Evolutionary conservation across 2,797 vertebrate genomes (phyloP).

Genomic region (Lophius americanus): DNA sequence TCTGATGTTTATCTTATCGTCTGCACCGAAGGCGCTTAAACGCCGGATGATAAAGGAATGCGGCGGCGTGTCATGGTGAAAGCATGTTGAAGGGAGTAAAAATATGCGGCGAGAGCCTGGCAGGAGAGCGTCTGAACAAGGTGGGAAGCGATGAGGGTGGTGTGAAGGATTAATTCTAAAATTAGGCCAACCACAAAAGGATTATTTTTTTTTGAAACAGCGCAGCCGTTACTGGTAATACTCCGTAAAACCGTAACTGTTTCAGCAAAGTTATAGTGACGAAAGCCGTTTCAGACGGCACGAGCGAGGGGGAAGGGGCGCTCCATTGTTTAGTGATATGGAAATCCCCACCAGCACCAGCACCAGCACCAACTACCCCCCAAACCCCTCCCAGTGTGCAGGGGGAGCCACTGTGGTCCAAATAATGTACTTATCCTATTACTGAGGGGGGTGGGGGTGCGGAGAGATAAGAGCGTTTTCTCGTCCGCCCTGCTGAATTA

Average conservation of each 20-base stretch:
- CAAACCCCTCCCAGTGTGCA: conserved; percentile 61
- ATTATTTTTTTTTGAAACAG: conserved; percentile 20
- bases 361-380: background rate
- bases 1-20: conserved; percentile 85
- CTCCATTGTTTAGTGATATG: conserved; percentile 78
- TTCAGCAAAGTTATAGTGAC: conserved; percentile 5
- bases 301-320: conserved; percentile 69
- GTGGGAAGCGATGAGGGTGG: conserved; percentile 74
- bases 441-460: conserved; percentile 70
- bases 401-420: conserved; percentile 81
- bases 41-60: conserved; percentile 72
- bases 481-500: conserved; percentile 76
- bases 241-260: conserved; percentile 23
- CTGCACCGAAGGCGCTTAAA: conserved; percentile 71
- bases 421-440: conserved; percentile 86
- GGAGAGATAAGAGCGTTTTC: conserved; percentile 80
- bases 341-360: conserved; percentile 44
- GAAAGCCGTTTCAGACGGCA: conserved; percentile 69
- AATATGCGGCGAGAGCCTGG: conserved; percentile 62
- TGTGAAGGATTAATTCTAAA: conserved; percentile 66
- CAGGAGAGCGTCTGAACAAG: conserved; percentile 70
- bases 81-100: conserved; percentile 63
- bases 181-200: conserved; percentile 69
- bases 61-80: conserved; percentile 59
- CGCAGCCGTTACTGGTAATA: conserved; percentile 32